Conservation (phyloP, 2,888 invertebrate species). For the Tachina fera region DNA sequence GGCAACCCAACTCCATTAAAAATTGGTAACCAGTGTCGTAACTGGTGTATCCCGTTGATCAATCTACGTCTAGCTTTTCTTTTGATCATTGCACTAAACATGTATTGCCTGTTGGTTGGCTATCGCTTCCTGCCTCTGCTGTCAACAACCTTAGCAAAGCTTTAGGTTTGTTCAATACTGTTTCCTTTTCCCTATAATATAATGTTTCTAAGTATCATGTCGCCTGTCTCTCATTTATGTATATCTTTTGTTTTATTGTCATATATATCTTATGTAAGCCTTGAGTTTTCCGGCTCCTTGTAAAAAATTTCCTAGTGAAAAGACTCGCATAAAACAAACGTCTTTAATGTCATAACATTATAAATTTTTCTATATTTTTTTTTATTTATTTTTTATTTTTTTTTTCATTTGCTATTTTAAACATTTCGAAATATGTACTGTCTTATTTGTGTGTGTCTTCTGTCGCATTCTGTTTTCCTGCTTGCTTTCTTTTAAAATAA, state of each 20-base stretch:
- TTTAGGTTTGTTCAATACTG: constrained; percentile 34
- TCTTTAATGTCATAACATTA: constrained; percentile 72
- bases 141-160: background rate
- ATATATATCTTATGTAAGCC: constrained; percentile 18
- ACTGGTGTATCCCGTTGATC: too few relatives aligned
- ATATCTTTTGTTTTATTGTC: constrained; percentile 37
- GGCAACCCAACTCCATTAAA: too few relatives aligned
- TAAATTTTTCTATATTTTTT: constrained; percentile 63
- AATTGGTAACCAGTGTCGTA: too few relatives aligned
- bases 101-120: too few relatives aligned
- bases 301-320: constrained; percentile 38
- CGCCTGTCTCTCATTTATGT: constrained; percentile 54
- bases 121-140: background rate
- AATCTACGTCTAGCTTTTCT: too few relatives aligned
- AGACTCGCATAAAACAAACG: constrained; percentile 56
- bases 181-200: constrained; percentile 13
- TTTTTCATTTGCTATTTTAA: constrained; percentile 6
- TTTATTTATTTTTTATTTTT: constrained; percentile 23
- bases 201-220: constrained; percentile 57
- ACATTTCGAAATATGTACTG: constrained; percentile 23
- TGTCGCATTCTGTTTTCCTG: constrained; percentile 28
- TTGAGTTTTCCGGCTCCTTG: constrained; percentile 57
- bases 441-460: constrained; percentile 29
- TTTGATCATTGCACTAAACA: too few relatives aligned
- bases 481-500: constrained; percentile 72